Conservation (phyloP, 1,140 invertebrate genomes). For the Monomorium pharaonis region DNA sequence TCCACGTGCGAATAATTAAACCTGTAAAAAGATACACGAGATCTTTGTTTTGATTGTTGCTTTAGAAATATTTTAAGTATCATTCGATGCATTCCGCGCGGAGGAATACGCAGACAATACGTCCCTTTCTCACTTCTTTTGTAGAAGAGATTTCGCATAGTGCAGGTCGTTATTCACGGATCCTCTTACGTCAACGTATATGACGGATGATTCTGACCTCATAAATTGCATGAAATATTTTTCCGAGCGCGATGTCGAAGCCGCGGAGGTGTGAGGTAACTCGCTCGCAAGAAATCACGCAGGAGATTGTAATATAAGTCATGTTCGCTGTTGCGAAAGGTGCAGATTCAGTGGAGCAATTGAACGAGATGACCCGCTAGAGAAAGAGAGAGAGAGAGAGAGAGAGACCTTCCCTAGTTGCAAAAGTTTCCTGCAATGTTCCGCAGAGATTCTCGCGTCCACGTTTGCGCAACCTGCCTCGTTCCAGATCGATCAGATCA, state of each 20-base stretch:
- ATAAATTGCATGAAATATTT: conserved; percentile 15
- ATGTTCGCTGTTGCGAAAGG: conserved; percentile 61
- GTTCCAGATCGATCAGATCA: conserved; percentile 38
- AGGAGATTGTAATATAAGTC: conserved; percentile 51
- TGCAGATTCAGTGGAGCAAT: conserved; percentile 60
- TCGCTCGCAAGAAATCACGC: conserved; percentile 39
- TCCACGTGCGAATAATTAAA: neutral
- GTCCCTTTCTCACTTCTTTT: neutral
- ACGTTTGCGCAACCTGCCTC: conserved; percentile 56
- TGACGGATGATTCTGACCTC: conserved; percentile 23
- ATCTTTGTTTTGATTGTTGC: too few species aligned
- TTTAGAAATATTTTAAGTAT: neutral
- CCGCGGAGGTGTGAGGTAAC: neutral
- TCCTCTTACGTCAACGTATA: neutral
- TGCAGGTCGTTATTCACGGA: neutral
- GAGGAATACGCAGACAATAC: neutral
- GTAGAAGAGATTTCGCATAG: neutral
- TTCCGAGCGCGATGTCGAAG: conserved; percentile 11
- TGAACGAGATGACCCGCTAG: conserved; percentile 68
- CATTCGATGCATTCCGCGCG: too few species aligned
- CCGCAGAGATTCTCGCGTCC: conserved; percentile 61
- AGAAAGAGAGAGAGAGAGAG: too few species aligned
- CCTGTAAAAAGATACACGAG: neutral
- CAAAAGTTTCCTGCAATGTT: conserved; percentile 63
- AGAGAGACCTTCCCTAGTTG: conserved; percentile 62